These are phyloP conservation scores for Drosophila subquinaria DNA, from an alignment of 2,888 invertebrate species.

Conservation along the genomic window DNA sequence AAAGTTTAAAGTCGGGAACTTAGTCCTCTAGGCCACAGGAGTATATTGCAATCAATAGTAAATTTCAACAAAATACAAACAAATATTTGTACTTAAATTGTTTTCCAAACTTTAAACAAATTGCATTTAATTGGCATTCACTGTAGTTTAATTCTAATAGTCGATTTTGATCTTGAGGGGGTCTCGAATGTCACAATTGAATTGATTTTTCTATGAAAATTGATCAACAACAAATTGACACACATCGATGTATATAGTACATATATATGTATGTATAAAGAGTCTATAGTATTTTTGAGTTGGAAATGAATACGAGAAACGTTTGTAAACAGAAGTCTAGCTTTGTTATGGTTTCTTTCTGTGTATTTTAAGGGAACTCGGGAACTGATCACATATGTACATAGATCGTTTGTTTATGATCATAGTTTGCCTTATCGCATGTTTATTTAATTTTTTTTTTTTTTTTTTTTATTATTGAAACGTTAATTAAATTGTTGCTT, in stretches of 20 bases:
- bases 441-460: slow-evolving; percentile 25
- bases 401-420: slow-evolving; percentile 16
- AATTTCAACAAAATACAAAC: background rate
- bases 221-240: slow-evolving; percentile 9
- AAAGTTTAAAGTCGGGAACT: too few species aligned
- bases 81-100: background rate
- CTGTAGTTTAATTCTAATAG: slow-evolving; percentile 13
- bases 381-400: background rate
- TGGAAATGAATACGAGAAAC: slow-evolving; percentile 6
- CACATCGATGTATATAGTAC: background rate
- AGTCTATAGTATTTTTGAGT: slow-evolving; percentile 6
- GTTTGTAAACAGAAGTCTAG: slow-evolving; percentile 23
- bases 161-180: background rate
- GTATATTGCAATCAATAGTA: too few species aligned
- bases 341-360: slow-evolving; percentile 5
- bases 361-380: too few species aligned
- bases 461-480: slow-evolving; percentile 23
- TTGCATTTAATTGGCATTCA: background rate
- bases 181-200: slow-evolving; percentile 36
- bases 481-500: slow-evolving; percentile 40
- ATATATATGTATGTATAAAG: background rate
- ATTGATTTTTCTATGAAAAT: slow-evolving; percentile 39
- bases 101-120: background rate
- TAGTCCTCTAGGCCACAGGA: too few species aligned
- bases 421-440: slow-evolving; percentile 36